Evolutionary conservation across 37 sponge, comb jelly and placozoan species (phyloP).

Genomic region (Ianthella basta): DNA sequence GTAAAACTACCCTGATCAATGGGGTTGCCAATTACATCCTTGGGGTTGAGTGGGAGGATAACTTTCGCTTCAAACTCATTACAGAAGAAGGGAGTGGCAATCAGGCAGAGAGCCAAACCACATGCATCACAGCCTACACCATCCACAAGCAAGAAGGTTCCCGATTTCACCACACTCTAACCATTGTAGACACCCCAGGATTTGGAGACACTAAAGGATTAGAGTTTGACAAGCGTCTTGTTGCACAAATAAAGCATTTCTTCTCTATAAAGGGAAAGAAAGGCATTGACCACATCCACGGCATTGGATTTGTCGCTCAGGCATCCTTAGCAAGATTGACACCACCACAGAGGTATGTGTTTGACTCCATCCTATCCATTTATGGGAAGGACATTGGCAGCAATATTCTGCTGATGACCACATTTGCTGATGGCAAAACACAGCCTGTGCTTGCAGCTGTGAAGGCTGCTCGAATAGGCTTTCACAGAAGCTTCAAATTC

Average conservation of each 20-base stretch:
- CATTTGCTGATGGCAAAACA: conserved; percentile 74
- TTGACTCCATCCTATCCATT: conserved; percentile 62
- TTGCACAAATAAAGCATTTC: conserved; percentile 49
- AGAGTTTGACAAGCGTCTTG: conserved; percentile 45
- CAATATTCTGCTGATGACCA: conserved; percentile 75
- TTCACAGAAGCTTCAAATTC: conserved; percentile 52
- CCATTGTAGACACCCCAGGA: conserved; percentile 81
- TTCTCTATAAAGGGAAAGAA: conserved; percentile 30
- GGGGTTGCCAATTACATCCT: conserved; percentile 69
- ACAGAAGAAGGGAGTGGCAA: not conserved
- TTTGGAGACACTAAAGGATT: conserved; percentile 78
- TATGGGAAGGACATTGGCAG: conserved; percentile 40
- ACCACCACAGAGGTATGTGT: conserved; percentile 63
- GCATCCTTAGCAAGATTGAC: conserved; percentile 65
- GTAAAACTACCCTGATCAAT: conserved; percentile 82
- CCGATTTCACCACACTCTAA: conserved; percentile 41
- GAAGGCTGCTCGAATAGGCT: conserved; percentile 53
- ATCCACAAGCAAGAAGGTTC: conserved; percentile 35
- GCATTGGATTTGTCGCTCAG: conserved; percentile 70
- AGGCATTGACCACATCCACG: conserved; percentile 66
- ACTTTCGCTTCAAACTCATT: conserved; percentile 73
- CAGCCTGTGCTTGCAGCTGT: conserved; percentile 68
- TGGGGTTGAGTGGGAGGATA: conserved; percentile 74
- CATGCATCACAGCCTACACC: conserved; percentile 72
- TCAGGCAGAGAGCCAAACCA: conserved; percentile 62